These are phyloP conservation scores for Bubo bubo DNA, from an alignment of 2,113 vertebrate species.

Conservation along the genomic window DNA sequence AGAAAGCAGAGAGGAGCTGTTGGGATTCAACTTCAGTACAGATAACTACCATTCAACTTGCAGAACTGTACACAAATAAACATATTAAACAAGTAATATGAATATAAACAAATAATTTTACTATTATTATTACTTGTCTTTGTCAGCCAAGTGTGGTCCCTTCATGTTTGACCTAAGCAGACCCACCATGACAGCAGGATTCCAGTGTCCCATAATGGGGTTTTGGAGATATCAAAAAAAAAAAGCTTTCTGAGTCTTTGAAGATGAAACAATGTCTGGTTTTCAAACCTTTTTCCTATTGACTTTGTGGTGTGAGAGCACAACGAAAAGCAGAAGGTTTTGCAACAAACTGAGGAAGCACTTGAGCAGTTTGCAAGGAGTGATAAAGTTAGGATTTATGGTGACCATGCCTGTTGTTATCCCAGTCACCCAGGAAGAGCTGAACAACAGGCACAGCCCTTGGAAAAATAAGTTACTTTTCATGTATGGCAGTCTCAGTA, in stretches of 20 bases:
- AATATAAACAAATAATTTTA: background rate
- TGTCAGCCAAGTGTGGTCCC: background rate
- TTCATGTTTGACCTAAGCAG: background rate
- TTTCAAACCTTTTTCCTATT: background rate
- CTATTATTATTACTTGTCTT: background rate
- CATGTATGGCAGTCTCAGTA: background rate
- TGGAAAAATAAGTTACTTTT: background rate
- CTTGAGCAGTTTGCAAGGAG: background rate
- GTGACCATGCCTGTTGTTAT: background rate
- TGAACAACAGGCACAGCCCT: background rate
- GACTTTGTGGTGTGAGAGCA: background rate
- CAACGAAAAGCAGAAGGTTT: background rate
- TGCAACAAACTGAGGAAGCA: background rate
- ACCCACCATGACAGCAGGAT: fast-evolving
- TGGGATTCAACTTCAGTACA: background rate
- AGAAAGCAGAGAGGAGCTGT: background rate
- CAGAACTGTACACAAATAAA: background rate
- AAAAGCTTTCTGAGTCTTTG: background rate
- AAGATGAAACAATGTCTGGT: background rate
- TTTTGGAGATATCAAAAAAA: background rate
- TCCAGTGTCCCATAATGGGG: background rate
- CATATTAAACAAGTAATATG: background rate
- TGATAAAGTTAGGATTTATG: background rate
- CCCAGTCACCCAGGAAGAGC: background rate
- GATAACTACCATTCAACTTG: background rate